Conservation (phyloP, 2,113 vertebrate genomes). For the Atrichornis clamosus region DNA sequence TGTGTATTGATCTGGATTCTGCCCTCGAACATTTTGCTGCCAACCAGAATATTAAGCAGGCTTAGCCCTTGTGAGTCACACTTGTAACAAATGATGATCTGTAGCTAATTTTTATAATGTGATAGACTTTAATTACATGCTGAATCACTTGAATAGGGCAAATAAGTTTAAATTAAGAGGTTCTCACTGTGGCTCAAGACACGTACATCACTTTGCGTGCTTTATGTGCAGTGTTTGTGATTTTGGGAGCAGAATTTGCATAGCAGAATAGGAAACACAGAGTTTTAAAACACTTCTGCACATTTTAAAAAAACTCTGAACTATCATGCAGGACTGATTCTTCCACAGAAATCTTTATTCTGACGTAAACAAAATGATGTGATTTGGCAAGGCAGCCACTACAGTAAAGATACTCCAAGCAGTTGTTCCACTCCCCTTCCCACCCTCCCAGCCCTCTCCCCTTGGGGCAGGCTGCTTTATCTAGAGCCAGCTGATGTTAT, state of each 20-base stretch:
- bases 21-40: background rate
- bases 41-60: constrained; percentile 47
- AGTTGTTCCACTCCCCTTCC: background rate
- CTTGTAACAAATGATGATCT: constrained; percentile 14
- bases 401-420: background rate
- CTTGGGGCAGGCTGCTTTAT: background rate
- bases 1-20: background rate
- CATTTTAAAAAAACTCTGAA: background rate
- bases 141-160: background rate
- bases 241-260: background rate
- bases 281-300: background rate
- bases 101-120: background rate
- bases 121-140: constrained; percentile 22
- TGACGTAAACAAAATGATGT: background rate
- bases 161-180: constrained; percentile 42
- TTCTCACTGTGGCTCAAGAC: background rate
- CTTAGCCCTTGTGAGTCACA: constrained; percentile 31
- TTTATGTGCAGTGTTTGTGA: background rate
- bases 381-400: background rate
- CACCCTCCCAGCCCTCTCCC: background rate
- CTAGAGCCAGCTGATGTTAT: constrained; percentile 42
- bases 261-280: background rate
- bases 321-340: background rate
- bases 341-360: background rate
- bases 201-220: background rate